Conservation (phyloP, 2,113 vertebrate species). For the Lonchura striata region DNA sequence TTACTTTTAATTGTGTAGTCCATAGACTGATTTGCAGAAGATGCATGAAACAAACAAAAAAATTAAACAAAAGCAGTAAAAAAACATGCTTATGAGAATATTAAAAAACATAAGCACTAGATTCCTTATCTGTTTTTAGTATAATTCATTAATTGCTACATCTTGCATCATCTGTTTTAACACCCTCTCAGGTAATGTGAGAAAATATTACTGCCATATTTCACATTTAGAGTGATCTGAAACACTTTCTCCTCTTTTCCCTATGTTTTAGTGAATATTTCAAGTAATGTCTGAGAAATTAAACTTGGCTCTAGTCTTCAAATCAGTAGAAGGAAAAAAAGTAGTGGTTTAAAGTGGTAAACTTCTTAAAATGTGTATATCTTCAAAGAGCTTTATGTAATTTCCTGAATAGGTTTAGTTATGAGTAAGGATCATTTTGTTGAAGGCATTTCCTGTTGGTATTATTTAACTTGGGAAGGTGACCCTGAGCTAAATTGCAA, state of each 20-base stretch:
- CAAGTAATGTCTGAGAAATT: background rate
- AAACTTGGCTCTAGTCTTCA: background rate
- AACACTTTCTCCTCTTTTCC: background rate
- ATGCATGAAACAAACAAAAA: background rate
- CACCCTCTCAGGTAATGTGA: conserved; percentile 36
- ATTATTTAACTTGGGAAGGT: conserved; percentile 29
- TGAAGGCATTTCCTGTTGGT: conserved; percentile 18
- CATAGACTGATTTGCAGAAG: conserved; percentile 21
- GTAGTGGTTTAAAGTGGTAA: background rate
- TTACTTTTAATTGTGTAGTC: background rate
- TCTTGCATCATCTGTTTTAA: conserved; percentile 12
- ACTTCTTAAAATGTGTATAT: background rate
- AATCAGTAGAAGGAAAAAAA: background rate
- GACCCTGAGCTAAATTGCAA: conserved; percentile 33
- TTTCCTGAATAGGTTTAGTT: background rate
- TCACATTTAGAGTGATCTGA: conserved; percentile 12
- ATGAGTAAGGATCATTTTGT: background rate
- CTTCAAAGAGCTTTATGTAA: background rate
- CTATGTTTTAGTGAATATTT: background rate
- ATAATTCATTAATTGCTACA: conserved; percentile 19
- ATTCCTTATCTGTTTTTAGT: background rate
- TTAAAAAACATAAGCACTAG: background rate
- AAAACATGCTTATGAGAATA: background rate
- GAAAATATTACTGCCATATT: conserved; percentile 37
- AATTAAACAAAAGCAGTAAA: background rate